A percentile compares a stretch with the other conserved stretches of the same genome.
Conservation (phyloP, 2,797 vertebrate genomes). For the Luscinia megarhynchos region DNA sequence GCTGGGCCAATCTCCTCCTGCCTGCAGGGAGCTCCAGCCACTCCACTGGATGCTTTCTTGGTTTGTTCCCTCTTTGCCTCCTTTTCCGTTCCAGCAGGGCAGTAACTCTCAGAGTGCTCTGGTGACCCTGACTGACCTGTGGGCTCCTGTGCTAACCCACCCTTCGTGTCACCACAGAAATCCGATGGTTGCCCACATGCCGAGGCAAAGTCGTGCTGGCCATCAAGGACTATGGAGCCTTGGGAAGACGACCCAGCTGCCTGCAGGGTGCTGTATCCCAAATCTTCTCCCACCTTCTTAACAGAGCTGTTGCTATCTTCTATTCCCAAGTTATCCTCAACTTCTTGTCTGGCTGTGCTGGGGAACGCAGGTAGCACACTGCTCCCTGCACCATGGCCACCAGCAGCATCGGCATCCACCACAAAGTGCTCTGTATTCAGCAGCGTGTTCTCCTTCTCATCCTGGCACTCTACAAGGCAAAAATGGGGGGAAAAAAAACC, state of each 20-base stretch:
- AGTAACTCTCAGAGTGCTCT: neutral
- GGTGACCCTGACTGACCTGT: neutral
- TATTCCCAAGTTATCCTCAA: neutral
- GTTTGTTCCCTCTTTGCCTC: neutral
- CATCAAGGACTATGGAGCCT: fast-evolving
- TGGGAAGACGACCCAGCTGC: neutral
- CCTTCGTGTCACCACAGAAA: neutral
- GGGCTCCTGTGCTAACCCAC: neutral
- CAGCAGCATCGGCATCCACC: neutral
- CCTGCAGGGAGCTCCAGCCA: neutral
- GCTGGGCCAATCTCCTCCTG: neutral
- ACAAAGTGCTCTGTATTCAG: neutral
- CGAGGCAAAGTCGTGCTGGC: neutral
- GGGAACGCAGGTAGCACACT: neutral
- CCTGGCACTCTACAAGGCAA: constrained; percentile 15
- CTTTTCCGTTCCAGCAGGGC: neutral
- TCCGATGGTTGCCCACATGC: neutral
- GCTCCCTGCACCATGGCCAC: neutral
- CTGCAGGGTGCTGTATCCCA: neutral
- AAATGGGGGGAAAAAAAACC: fast-evolving
- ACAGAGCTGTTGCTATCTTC: neutral
- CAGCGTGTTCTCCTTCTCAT: neutral
- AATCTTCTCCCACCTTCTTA: neutral
- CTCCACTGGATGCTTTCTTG: neutral
- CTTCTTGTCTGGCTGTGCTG: neutral